These are phyloP conservation scores for Apostichopus leukothele DNA, from an alignment of 53 echinoderm and acorn worm genomes.

Conservation along the genomic window DNA sequence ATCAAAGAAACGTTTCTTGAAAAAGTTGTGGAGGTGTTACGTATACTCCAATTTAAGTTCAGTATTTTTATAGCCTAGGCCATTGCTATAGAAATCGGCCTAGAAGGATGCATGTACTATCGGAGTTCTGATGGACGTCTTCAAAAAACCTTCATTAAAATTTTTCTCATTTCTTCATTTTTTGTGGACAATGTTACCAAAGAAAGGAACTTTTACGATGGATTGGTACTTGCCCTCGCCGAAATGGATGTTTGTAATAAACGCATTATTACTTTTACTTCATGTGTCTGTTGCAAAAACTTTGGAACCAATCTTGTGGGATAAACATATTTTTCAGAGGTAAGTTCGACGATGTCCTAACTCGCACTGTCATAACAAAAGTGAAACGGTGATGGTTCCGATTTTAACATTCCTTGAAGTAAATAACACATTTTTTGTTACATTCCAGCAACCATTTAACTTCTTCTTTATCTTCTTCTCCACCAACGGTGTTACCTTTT, in stretches of 20 bases:
- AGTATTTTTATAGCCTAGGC: background rate
- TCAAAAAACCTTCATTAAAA: background rate
- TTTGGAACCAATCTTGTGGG: slow-evolving; percentile 44
- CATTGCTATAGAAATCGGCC: background rate
- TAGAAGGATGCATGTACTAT: background rate
- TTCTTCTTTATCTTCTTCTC: too few relatives aligned
- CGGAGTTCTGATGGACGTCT: background rate
- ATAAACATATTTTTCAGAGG: slow-evolving; percentile 38
- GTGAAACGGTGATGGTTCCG: too few relatives aligned
- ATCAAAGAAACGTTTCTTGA: background rate
- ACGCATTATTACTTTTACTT: slow-evolving; percentile 40
- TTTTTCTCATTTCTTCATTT: background rate
- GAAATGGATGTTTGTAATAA: slow-evolving; percentile 45
- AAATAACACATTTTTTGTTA: too few relatives aligned
- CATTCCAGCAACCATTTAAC: too few relatives aligned
- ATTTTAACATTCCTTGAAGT: too few relatives aligned
- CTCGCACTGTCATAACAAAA: too few relatives aligned
- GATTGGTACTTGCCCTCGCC: slow-evolving; percentile 45
- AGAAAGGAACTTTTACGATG: slow-evolving; percentile 11
- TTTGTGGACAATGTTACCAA: slow-evolving; percentile 27
- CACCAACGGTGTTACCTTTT: too few relatives aligned
- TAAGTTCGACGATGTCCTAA: background rate
- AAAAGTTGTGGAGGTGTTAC: background rate
- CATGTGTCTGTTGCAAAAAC: slow-evolving; percentile 47
- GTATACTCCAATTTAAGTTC: too few relatives aligned